phyloP scores from a whole-genome alignment of 2,113 vertebrate genomes.

The Cebidichthys violaceus region DNA sequence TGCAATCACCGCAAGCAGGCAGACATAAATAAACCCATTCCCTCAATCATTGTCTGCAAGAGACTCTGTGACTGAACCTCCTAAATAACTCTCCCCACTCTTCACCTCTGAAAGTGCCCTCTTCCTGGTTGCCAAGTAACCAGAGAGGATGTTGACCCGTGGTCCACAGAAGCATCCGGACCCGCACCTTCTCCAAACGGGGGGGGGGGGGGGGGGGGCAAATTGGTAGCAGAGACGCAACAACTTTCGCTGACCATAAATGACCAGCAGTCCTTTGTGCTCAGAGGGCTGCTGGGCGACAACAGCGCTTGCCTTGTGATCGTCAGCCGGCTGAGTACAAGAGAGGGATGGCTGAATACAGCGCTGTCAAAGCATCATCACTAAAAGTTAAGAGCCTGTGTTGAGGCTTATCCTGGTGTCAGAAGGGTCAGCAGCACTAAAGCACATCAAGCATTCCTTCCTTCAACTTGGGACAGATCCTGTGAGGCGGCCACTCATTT shows the following conservation, averaged over 20 bases:
- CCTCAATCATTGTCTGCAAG: not conserved
- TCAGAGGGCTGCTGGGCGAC: conserved; percentile 10
- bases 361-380: conserved; percentile 55
- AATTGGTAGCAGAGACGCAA: conserved; percentile 43
- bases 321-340: conserved; percentile 18
- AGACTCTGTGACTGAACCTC: conserved; percentile 11
- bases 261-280: conserved; percentile 10
- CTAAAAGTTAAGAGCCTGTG: conserved; percentile 55
- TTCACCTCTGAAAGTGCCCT: conserved; percentile 40
- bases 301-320: conserved; percentile 46
- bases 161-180: conserved; percentile 51
- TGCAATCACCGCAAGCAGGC: not conserved
- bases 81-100: conserved; percentile 27
- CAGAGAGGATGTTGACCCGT: conserved; percentile 63
- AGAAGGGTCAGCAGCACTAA: conserved; percentile 62
- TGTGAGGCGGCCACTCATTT: not conserved
- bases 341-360: conserved; percentile 17
- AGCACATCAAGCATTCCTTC: conserved; percentile 55
- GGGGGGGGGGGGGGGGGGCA: not conserved
- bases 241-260: conserved; percentile 19
- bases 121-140: conserved; percentile 71
- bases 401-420: conserved; percentile 48
- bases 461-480: not conserved
- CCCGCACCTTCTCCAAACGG: conserved; percentile 14
- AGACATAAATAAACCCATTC: not conserved